Percentiles rank a stretch among this genome's conserved stretches.
Conservation (phyloP, 2,888 invertebrate genomes). For the Drosophila longiperda region DNA sequence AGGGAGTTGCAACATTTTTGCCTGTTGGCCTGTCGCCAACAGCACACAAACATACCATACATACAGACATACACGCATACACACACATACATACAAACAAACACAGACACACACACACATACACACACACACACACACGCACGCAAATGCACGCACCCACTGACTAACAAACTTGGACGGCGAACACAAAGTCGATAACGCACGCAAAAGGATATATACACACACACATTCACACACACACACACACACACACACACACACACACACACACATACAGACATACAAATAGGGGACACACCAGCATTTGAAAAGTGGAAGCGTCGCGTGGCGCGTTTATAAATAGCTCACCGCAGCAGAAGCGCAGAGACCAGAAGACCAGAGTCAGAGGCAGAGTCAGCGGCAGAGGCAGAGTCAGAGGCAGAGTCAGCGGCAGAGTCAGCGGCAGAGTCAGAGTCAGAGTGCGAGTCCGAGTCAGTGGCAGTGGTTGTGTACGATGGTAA, state of each 20-base stretch:
- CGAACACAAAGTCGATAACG: conserved; percentile 35
- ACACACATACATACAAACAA: conserved; percentile 2
- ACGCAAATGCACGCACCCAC: conserved; percentile 15
- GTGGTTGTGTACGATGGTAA: conserved; percentile 82
- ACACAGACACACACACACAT: conserved; percentile 17
- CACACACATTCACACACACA: conserved; percentile 18
- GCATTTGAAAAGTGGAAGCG: conserved; percentile 20
- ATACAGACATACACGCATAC: conserved; percentile 13
- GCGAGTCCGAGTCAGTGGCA: conserved; percentile 1
- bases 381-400: neutral
- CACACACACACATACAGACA: neutral
- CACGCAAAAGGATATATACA: conserved; percentile 32
- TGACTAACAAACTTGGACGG: conserved; percentile 2
- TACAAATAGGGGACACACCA: conserved; percentile 27
- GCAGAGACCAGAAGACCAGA: conserved; percentile 14
- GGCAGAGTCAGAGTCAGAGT: neutral
- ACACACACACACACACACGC: conserved; percentile 12
- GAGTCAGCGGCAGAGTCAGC: conserved; percentile 5
- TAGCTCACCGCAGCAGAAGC: conserved; percentile 44
- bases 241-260: conserved; percentile 4
- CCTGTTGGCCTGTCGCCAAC: conserved; percentile 20
- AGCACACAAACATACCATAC: conserved; percentile 6
- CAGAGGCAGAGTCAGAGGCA: neutral
- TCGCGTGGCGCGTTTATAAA: conserved; percentile 38
- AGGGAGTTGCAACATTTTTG: conserved; percentile 39